A percentile compares a stretch with the other conserved stretches of the same genome.
Conservation (phyloP, 2,797 vertebrate species). For the Onychomys arenicola region DNA sequence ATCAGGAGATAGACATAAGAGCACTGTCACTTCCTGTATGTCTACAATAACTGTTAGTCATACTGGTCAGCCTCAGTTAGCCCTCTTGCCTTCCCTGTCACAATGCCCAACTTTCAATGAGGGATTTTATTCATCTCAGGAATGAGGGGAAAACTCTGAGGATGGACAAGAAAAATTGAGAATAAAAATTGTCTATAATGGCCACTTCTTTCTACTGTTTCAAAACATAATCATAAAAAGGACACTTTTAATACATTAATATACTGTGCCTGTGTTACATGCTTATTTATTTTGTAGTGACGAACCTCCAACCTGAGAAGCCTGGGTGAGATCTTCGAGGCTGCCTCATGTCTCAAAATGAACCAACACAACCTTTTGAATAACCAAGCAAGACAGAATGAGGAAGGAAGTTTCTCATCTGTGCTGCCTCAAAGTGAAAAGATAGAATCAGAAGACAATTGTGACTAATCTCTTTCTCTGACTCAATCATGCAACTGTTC, state of each 20-base stretch:
- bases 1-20: not conserved
- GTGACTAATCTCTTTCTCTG: slow-evolving; percentile 67
- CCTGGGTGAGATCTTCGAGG: not conserved
- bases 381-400: not conserved
- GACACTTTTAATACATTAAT: not conserved
- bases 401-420: not conserved
- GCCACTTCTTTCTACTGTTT: not conserved
- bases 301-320: not conserved
- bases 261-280: not conserved
- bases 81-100: not conserved
- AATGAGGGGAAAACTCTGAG: not conserved
- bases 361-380: not conserved
- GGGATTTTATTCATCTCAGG: not conserved
- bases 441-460: slow-evolving; percentile 66
- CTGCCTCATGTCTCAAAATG: not conserved
- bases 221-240: not conserved
- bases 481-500: slow-evolving; percentile 70
- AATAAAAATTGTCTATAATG: not conserved
- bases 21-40: not conserved
- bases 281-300: not conserved
- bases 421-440: slow-evolving; percentile 26
- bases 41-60: not conserved
- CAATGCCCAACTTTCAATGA: not conserved
- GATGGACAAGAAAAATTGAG: not conserved
- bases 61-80: not conserved